Conservation (phyloP, 2,113 vertebrate genomes). For the Daubentonia madagascariensis region DNA sequence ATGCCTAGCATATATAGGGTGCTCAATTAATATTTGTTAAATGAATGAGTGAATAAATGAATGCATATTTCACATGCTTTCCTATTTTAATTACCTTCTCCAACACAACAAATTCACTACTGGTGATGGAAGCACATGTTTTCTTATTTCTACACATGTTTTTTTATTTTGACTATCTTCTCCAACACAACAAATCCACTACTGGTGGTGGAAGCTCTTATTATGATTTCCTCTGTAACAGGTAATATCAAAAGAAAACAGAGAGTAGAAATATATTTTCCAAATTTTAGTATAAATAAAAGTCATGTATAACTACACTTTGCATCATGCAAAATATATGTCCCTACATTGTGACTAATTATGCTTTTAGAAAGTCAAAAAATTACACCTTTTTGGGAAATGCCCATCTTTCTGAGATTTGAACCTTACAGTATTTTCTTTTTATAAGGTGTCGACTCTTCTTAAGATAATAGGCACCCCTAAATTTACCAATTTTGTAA, state of each 20-base stretch:
- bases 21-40: neutral
- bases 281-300: neutral
- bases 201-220: neutral
- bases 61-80: neutral
- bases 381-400: neutral
- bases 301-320: neutral
- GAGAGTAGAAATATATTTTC: neutral
- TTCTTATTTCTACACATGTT: neutral
- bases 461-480: neutral
- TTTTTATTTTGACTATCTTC: neutral
- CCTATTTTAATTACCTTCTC: neutral
- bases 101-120: neutral
- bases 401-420: neutral
- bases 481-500: neutral
- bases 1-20: neutral
- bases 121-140: neutral
- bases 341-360: neutral
- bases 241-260: neutral
- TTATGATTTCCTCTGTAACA: neutral
- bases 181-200: neutral
- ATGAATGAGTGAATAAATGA: neutral
- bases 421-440: neutral
- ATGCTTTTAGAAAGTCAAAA: neutral
- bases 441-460: neutral
- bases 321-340: neutral